phyloP scores from a whole-genome alignment of 1,140 invertebrate genomes.

The Hestina assimilis region DNA sequence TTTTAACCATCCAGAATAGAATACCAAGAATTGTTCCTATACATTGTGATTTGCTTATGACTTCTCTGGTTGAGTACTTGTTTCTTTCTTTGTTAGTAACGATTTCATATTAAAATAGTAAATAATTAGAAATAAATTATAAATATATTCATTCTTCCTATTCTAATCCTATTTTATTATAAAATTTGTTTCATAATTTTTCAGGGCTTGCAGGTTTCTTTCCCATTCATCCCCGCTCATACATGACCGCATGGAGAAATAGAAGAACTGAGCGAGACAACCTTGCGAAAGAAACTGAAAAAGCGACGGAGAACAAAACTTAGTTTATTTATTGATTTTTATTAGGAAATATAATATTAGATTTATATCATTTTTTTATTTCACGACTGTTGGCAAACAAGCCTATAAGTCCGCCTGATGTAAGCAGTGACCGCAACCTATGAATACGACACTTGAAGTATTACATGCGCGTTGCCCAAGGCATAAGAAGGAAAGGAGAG shows the following conservation, averaged over 20 bases:
- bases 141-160: background rate
- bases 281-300: constrained; percentile 43
- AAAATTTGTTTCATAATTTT: constrained; percentile 28
- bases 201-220: constrained; percentile 84
- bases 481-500: no score
- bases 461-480: no score
- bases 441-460: no score
- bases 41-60: no score
- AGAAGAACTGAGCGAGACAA: constrained; percentile 63
- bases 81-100: background rate
- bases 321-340: constrained; percentile 23
- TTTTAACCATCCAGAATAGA: background rate
- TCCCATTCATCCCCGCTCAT: constrained; percentile 85
- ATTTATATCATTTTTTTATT: background rate
- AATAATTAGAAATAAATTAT: background rate
- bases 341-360: constrained; percentile 20
- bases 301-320: constrained; percentile 29
- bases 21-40: no score
- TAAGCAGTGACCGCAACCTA: no score
- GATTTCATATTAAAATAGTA: background rate
- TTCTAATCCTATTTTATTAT: background rate
- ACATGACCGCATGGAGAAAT: constrained; percentile 85
- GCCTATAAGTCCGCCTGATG: no score
- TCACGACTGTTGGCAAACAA: background rate
- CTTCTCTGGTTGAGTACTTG: no score